These are phyloP conservation scores for Euproctis similis DNA, from an alignment of 2,888 invertebrate species.

Conservation along the genomic window DNA sequence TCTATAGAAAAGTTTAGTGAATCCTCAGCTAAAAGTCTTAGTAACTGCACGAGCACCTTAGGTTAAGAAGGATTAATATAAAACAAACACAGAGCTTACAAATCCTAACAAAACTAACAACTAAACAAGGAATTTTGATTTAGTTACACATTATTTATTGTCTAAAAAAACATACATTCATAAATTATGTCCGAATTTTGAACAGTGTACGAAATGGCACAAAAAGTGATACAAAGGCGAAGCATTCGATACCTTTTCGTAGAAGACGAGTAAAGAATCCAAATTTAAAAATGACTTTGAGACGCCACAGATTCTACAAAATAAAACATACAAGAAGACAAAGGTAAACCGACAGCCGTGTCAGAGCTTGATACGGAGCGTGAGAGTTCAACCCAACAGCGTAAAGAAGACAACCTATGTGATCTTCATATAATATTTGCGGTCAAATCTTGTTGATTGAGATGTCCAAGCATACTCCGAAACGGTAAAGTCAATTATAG, in stretches of 20 bases:
- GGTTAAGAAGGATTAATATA: too few species aligned
- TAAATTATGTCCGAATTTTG: slow-evolving; percentile 62
- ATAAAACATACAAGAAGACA: slow-evolving; percentile 51
- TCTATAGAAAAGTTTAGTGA: too few species aligned
- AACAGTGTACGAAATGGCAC: slow-evolving; percentile 56
- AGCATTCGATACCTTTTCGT: slow-evolving; percentile 71
- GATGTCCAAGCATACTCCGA: slow-evolving; percentile 5
- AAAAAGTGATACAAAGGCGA: slow-evolving; percentile 75
- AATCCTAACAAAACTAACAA: slow-evolving; percentile 5
- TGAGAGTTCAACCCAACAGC: too few species aligned
- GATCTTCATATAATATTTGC: slow-evolving; percentile 7
- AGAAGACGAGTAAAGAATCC: slow-evolving; percentile 71
- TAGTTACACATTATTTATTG: slow-evolving; percentile 33
- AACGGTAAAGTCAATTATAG: slow-evolving; percentile 22
- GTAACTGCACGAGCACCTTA: too few species aligned
- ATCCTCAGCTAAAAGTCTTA: too few species aligned
- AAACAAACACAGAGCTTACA: not conserved
- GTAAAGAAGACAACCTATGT: too few species aligned
- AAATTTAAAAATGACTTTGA: slow-evolving; percentile 60
- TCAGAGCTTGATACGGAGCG: slow-evolving; percentile 13
- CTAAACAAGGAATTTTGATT: slow-evolving; percentile 8
- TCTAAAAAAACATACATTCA: slow-evolving; percentile 34
- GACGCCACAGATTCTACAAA: slow-evolving; percentile 56
- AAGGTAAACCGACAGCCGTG: slow-evolving; percentile 42
- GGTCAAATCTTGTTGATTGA: not conserved